A percentile compares a stretch with the other conserved stretches of the same genome.
phyloP scores from a whole-genome alignment of 2,888 invertebrate genomes.

The Rhynchonema sp. region DNA sequence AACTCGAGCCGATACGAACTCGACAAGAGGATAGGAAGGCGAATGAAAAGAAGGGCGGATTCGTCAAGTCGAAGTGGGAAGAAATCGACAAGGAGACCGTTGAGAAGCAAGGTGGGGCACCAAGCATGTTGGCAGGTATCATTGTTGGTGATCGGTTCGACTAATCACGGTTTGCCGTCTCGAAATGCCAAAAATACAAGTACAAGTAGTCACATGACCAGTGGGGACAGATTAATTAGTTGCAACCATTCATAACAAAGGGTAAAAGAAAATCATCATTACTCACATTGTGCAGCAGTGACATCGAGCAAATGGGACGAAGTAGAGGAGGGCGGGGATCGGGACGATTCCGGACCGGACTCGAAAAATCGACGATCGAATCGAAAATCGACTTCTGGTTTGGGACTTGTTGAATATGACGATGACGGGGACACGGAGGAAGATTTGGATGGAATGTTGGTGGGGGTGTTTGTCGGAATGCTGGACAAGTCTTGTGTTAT shows the following conservation, averaged over 20 bases:
- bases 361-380: no score
- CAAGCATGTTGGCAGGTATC: no score
- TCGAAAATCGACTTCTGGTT: no score
- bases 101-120: slow-evolving; percentile 38
- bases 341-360: slow-evolving; percentile 3
- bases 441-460: slow-evolving; percentile 28
- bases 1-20: no score
- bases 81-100: slow-evolving; percentile 68
- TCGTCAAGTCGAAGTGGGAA: slow-evolving; percentile 89
- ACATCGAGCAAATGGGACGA: slow-evolving; percentile 72
- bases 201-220: no score
- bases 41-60: slow-evolving; percentile 18
- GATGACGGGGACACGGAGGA: slow-evolving; percentile 1
- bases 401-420: neutral
- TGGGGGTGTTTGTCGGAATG: neutral
- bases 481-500: no score
- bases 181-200: no score
- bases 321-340: slow-evolving; percentile 39
- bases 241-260: no score
- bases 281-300: slow-evolving; percentile 45
- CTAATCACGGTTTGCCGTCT: neutral
- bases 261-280: no score
- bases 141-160: no score
- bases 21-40: no score
- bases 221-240: no score